Conservation (phyloP, 2,888 invertebrate species). For the Ceratothoa steindachneri region DNA sequence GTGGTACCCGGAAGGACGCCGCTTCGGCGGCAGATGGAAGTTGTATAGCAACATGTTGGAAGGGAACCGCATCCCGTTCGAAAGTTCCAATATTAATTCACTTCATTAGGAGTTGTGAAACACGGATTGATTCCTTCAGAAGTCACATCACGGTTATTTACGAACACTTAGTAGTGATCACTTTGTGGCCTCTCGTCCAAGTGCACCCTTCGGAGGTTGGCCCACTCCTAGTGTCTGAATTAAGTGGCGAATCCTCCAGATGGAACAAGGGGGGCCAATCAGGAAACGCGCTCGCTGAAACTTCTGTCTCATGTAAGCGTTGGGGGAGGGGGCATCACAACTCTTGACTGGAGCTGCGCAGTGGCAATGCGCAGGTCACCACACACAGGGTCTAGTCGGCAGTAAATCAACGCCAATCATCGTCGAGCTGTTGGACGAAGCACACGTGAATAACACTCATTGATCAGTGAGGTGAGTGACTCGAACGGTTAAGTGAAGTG, state of each 20-base stretch:
- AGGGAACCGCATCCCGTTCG: no score
- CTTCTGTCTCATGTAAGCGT: slow-evolving; percentile 35
- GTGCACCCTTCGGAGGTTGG: slow-evolving; percentile 31
- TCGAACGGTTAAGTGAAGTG: slow-evolving; percentile 4
- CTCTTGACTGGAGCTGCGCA: slow-evolving; percentile 47
- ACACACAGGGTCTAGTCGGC: slow-evolving; percentile 46
- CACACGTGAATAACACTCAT: slow-evolving; percentile 47
- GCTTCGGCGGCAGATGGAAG: no score
- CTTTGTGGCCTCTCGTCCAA: slow-evolving; percentile 20
- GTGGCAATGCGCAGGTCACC: slow-evolving; percentile 44
- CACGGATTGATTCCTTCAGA: no score
- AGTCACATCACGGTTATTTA: no score
- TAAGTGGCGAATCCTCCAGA: slow-evolving; percentile 42
- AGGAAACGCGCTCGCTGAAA: slow-evolving; percentile 28
- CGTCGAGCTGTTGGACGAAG: slow-evolving; percentile 48
- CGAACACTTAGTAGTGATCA: not conserved
- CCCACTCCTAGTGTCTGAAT: slow-evolving; percentile 39
- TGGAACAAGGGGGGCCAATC: slow-evolving; percentile 38
- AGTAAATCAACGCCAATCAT: slow-evolving; percentile 48
- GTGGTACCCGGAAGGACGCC: no score
- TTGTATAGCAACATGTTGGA: no score
- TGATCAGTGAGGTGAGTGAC: slow-evolving; percentile 46
- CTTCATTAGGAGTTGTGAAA: no score
- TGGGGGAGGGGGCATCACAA: slow-evolving; percentile 34
- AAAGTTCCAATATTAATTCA: no score